Evolutionary conservation across 1,140 invertebrate species (phyloP).

Genomic region (Branchinecta lynchi): DNA sequence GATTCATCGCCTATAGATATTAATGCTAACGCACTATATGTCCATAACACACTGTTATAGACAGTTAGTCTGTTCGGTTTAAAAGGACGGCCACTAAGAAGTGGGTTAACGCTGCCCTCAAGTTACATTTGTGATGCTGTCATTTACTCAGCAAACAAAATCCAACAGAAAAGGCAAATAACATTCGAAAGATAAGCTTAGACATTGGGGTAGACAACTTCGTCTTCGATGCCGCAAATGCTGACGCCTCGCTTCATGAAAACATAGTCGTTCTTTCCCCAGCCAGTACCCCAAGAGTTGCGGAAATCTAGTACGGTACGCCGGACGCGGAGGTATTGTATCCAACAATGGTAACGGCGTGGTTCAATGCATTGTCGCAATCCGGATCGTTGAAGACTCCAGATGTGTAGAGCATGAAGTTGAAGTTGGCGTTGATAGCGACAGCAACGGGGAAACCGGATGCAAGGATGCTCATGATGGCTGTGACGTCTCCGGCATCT

Average conservation of each 20-base stretch:
- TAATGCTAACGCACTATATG: too few species aligned
- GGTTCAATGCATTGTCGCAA: conserved; percentile 34
- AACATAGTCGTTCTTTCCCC: conserved; percentile 42
- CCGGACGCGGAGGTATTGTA: conserved; percentile 29
- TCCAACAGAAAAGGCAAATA: too few species aligned
- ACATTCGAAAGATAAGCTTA: not conserved
- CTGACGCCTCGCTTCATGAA: conserved; percentile 35
- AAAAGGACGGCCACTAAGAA: too few species aligned
- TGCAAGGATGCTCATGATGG: conserved; percentile 23
- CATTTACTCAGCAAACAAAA: too few species aligned
- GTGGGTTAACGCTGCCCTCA: too few species aligned
- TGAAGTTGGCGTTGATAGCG: conserved; percentile 29
- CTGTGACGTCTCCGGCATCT: not conserved
- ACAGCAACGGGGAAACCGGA: conserved; percentile 27
- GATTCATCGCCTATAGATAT: too few species aligned
- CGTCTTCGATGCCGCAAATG: conserved; percentile 25
- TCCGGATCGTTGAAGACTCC: conserved; percentile 34
- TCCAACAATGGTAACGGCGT: conserved; percentile 39
- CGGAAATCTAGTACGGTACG: conserved; percentile 27
- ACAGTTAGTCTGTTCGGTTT: too few species aligned
- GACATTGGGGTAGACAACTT: not conserved
- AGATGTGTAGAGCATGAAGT: conserved; percentile 21
- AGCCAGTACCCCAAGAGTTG: conserved; percentile 33
- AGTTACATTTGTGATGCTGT: too few species aligned
- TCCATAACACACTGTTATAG: too few species aligned